Percentiles rank a stretch among this genome's conserved stretches.
These are phyloP conservation scores for Dryas iulia DNA, from an alignment of 1,140 invertebrate genomes.

Conservation along the genomic window DNA sequence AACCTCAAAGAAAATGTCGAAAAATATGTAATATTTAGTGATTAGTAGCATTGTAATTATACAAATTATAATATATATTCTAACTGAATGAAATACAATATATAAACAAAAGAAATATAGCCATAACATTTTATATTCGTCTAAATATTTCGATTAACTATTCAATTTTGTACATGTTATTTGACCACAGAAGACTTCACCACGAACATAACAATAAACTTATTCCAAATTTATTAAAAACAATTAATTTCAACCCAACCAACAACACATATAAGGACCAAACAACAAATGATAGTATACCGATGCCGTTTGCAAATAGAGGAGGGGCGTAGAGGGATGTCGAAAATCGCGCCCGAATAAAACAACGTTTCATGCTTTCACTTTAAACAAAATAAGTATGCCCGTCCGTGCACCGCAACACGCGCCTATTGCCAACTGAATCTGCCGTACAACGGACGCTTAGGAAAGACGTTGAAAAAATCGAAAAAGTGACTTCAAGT, in stretches of 20 bases:
- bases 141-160: too few relatives aligned
- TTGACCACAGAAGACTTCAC: too few relatives aligned
- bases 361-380: slow-evolving; percentile 74
- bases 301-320: slow-evolving; percentile 49
- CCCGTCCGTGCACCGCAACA: slow-evolving; percentile 46
- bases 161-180: too few relatives aligned
- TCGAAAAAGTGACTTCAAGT: slow-evolving; percentile 33
- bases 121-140: too few relatives aligned
- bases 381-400: slow-evolving; percentile 68
- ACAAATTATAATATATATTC: too few relatives aligned
- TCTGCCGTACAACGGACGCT: slow-evolving; percentile 55
- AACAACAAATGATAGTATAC: background rate
- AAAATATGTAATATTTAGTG: too few relatives aligned
- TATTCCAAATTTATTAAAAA: too few relatives aligned
- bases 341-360: slow-evolving; percentile 73
- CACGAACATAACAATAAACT: too few relatives aligned
- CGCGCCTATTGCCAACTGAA: slow-evolving; percentile 52
- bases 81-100: too few relatives aligned
- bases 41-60: too few relatives aligned
- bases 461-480: slow-evolving; percentile 36
- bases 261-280: background rate
- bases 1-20: too few relatives aligned
- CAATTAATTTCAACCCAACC: background rate
- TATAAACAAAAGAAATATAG: too few relatives aligned
- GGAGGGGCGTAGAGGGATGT: slow-evolving; percentile 64